Percentiles rank a stretch among this genome's conserved stretches.
phyloP scores from a whole-genome alignment of 2,113 vertebrate species.

The Tachysurus vachellii region DNA sequence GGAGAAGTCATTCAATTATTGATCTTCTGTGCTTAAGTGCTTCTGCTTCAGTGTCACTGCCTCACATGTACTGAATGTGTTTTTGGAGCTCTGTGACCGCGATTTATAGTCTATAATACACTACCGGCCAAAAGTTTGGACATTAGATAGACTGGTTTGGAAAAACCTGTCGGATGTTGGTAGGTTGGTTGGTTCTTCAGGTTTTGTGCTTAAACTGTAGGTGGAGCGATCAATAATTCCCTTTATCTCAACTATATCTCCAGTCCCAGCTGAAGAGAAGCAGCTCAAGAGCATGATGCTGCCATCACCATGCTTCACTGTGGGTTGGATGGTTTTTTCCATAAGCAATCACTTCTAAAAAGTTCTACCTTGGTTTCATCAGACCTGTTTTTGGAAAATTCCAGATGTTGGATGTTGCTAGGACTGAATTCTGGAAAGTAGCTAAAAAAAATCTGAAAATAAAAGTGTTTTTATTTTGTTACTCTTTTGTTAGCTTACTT shows the following conservation, averaged over 20 bases:
- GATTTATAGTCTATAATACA: conserved; percentile 20
- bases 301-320: too few relatives aligned
- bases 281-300: too few relatives aligned
- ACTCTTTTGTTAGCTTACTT: not conserved
- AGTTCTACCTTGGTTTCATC: too few relatives aligned
- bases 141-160: not conserved
- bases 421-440: not conserved
- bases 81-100: conserved; percentile 49
- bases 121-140: not conserved
- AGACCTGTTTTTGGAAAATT: too few relatives aligned
- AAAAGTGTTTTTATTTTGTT: not conserved
- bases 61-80: conserved; percentile 23
- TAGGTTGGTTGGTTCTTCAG: too few relatives aligned
- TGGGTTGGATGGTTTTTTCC: too few relatives aligned
- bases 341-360: too few relatives aligned
- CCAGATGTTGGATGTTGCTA: too few relatives aligned
- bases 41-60: not conserved
- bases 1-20: conserved; percentile 58
- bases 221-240: too few relatives aligned
- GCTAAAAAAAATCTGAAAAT: not conserved
- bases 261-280: too few relatives aligned
- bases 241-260: too few relatives aligned
- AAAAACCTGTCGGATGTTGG: not conserved
- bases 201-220: too few relatives aligned
- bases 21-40: conserved; percentile 54